These are phyloP conservation scores for Pygoscelis adeliae DNA, from an alignment of 2,113 vertebrate species.

Conservation along the genomic window DNA sequence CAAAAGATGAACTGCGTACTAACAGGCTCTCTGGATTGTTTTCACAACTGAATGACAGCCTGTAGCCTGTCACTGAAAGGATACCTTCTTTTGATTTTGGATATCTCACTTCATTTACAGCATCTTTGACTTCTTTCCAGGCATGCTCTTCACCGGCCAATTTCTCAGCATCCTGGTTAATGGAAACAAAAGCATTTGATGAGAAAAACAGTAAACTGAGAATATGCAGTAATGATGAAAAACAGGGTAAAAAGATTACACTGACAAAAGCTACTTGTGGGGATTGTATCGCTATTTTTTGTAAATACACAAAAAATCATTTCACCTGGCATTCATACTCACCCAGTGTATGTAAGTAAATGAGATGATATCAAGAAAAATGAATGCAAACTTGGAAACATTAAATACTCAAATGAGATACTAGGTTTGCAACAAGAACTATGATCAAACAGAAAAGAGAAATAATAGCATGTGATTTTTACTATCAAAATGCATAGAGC, in stretches of 20 bases:
- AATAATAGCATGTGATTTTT: neutral
- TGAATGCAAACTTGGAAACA: neutral
- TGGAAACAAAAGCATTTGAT: slow-evolving; percentile 25
- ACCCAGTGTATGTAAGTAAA: neutral
- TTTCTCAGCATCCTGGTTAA: slow-evolving; percentile 81
- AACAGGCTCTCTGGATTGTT: neutral
- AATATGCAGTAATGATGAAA: neutral
- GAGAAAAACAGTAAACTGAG: neutral
- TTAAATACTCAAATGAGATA: neutral
- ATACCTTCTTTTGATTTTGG: slow-evolving; percentile 81
- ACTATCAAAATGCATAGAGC: neutral
- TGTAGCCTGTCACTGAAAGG: slow-evolving; percentile 61
- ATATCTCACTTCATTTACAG: slow-evolving; percentile 71
- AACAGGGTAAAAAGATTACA: neutral
- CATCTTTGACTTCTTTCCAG: slow-evolving; percentile 77
- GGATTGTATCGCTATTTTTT: neutral
- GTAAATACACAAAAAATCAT: neutral
- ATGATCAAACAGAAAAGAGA: neutral
- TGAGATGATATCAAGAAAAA: neutral
- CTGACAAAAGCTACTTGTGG: neutral
- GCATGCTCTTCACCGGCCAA: slow-evolving; percentile 74
- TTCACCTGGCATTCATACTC: neutral
- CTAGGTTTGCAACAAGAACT: neutral
- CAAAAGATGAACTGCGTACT: neutral
- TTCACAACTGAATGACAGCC: neutral